Conservation (phyloP, 2,888 invertebrate genomes). For the Cinara cedri region DNA sequence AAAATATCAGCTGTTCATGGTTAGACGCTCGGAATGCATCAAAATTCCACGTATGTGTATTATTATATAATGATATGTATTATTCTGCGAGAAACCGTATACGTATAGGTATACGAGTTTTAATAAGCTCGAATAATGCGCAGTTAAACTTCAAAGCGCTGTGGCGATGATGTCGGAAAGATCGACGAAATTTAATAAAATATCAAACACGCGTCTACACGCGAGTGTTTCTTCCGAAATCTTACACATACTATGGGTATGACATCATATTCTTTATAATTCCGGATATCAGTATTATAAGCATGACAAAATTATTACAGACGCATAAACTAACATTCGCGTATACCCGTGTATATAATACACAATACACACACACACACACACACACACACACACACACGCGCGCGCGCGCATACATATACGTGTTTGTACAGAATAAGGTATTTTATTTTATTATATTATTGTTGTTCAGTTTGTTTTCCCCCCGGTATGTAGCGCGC, state of each 20-base stretch:
- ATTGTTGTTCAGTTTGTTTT: not conserved
- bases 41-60: not conserved
- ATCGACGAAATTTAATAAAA: slow-evolving; percentile 44
- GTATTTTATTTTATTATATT: not conserved
- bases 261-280: too few species aligned
- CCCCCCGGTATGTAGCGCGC: too few species aligned
- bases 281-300: slow-evolving; percentile 5
- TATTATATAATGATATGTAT: too few species aligned
- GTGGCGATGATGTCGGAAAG: not conserved
- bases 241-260: too few species aligned
- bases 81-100: slow-evolving; percentile 19
- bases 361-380: too few species aligned
- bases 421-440: too few species aligned
- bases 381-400: too few species aligned
- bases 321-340: too few species aligned
- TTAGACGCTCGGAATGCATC: not conserved
- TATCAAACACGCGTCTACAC: not conserved
- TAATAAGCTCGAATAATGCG: slow-evolving; percentile 42
- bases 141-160: slow-evolving; percentile 38
- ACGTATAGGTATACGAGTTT: too few species aligned
- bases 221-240: not conserved
- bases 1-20: not conserved
- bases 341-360: too few species aligned
- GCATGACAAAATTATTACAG: not conserved
- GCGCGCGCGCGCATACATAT: too few species aligned